Conservation (phyloP, 1,140 invertebrate genomes). For the Maconellicoccus hirsutus region DNA sequence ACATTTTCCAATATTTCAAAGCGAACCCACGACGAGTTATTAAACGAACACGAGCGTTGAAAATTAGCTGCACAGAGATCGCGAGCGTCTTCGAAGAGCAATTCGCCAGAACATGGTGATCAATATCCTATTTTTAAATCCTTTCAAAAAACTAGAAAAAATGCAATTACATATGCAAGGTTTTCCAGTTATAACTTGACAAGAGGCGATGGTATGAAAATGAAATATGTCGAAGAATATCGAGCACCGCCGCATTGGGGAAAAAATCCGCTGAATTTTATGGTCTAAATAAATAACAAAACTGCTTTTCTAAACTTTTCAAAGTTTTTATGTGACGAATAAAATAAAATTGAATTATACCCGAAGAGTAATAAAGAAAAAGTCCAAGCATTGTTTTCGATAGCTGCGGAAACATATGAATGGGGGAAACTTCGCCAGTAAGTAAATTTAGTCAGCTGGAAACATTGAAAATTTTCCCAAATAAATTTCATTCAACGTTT, state of each 20-base stretch:
- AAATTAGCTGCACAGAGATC: too few species aligned
- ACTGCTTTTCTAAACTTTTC: background rate
- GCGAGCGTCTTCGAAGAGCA: too few species aligned
- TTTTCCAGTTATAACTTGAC: too few species aligned
- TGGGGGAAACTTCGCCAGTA: background rate
- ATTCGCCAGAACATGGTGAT: too few species aligned
- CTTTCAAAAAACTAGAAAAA: too few species aligned
- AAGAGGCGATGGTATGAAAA: background rate
- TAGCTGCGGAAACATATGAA: background rate
- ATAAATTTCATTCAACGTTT: background rate
- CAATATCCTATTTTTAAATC: too few species aligned
- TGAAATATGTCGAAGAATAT: background rate
- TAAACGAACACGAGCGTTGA: too few species aligned
- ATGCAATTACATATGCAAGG: too few species aligned
- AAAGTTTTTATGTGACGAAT: background rate
- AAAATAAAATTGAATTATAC: slow-evolving; percentile 6
- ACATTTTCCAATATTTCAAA: too few species aligned
- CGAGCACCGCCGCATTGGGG: background rate
- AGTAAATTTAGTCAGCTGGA: slow-evolving; percentile 8
- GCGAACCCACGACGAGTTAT: too few species aligned
- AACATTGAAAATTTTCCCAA: background rate
- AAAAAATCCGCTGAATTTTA: background rate
- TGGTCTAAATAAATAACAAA: background rate
- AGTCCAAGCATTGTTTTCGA: background rate
- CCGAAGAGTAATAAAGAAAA: background rate